phyloP scores from a whole-genome alignment of 2,797 vertebrate species.

The Sebastes matsubarae region DNA sequence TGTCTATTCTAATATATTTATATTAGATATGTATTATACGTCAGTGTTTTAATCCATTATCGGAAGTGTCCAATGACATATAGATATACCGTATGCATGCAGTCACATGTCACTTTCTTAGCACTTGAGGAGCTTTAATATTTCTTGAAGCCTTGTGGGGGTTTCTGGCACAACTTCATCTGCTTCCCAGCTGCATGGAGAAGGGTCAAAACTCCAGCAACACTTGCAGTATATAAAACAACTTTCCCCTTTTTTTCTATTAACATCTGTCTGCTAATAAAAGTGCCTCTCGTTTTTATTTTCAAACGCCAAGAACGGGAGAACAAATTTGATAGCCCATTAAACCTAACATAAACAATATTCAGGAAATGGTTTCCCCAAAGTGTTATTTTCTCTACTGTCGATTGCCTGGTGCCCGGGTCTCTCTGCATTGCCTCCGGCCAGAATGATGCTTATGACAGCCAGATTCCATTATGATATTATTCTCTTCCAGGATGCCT shows the following conservation, averaged over 20 bases:
- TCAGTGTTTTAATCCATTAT: slow-evolving; percentile 10
- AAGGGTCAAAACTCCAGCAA: not conserved
- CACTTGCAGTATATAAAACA: not conserved
- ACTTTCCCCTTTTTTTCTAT: not conserved
- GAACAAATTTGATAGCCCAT: slow-evolving; percentile 74
- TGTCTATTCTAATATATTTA: not conserved
- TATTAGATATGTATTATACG: not conserved
- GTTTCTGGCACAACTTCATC: not conserved
- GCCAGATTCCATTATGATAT: slow-evolving; percentile 77
- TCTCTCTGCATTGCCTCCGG: slow-evolving; percentile 59
- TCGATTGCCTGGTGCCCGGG: slow-evolving; percentile 50
- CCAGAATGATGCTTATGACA: slow-evolving; percentile 59
- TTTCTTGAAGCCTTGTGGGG: not conserved
- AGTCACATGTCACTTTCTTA: not conserved
- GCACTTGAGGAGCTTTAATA: not conserved
- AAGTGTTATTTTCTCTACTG: slow-evolving; percentile 58
- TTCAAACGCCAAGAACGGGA: slow-evolving; percentile 50
- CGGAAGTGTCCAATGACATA: not conserved
- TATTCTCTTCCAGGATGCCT: slow-evolving; percentile 63
- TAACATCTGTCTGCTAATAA: slow-evolving; percentile 36
- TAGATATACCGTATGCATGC: not conserved
- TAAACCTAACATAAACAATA: slow-evolving; percentile 76
- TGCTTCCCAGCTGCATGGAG: not conserved
- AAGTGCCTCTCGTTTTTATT: slow-evolving; percentile 52
- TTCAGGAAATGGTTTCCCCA: slow-evolving; percentile 52